Evolutionary conservation across 2,113 vertebrate genomes (phyloP).

Genomic region (Colossoma macropomum): DNA sequence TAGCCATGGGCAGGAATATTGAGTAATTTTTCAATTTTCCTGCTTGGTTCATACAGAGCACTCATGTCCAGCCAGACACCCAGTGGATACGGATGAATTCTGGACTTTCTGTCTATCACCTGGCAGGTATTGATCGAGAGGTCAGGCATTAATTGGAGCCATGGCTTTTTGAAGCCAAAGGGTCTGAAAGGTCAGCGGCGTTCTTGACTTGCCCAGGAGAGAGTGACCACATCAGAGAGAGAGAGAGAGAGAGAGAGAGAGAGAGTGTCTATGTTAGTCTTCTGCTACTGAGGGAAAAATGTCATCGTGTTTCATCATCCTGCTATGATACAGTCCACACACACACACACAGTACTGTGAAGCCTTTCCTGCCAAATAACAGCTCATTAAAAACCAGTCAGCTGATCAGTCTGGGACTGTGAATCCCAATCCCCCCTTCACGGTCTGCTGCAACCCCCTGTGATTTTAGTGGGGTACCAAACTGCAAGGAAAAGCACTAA

Average conservation of each 20-base stretch:
- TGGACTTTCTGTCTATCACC: background rate
- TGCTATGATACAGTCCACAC: slow-evolving; percentile 4
- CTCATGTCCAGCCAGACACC: background rate
- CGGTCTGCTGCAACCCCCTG: background rate
- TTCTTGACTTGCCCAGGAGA: background rate
- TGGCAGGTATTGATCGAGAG: background rate
- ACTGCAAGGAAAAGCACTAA: too few relatives aligned
- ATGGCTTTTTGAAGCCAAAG: background rate
- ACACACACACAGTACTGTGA: background rate
- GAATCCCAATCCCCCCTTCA: background rate
- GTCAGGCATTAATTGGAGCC: background rate
- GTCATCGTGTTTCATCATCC: slow-evolving; percentile 47
- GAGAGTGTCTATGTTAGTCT: slow-evolving; percentile 22
- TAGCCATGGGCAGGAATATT: background rate
- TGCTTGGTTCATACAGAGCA: background rate
- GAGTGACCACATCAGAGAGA: background rate
- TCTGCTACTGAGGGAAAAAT: slow-evolving; percentile 28
- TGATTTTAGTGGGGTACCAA: too few relatives aligned
- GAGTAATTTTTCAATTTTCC: background rate
- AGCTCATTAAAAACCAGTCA: slow-evolving; percentile 35
- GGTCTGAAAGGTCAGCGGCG: background rate
- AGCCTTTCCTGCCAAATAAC: slow-evolving; percentile 24
- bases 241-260: background rate
- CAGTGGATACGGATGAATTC: background rate
- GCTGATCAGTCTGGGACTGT: background rate